A percentile compares a stretch with the other conserved stretches of the same genome.
These are phyloP conservation scores for Stegana nigrithorax DNA, from an alignment of 2,888 invertebrate genomes.

Conservation along the genomic window DNA sequence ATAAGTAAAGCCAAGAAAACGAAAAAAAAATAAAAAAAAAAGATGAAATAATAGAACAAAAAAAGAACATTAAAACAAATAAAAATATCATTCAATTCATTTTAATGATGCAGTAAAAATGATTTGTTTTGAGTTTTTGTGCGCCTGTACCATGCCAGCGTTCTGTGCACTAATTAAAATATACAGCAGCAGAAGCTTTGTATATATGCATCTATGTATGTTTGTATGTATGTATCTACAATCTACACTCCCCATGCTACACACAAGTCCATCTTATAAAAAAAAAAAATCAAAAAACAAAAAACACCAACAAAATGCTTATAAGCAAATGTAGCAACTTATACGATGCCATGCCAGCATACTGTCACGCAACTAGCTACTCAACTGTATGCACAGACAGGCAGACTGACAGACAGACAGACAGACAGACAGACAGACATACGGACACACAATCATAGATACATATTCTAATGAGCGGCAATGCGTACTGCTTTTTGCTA, in stretches of 20 bases:
- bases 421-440: background rate
- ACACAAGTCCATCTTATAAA: no score
- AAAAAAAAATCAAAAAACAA: no score
- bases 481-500: slow-evolving; percentile 30
- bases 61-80: background rate
- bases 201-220: no score
- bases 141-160: background rate
- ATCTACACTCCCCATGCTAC: no score
- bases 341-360: no score
- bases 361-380: background rate
- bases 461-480: slow-evolving; percentile 40
- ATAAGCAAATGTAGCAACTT: no score
- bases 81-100: slow-evolving; percentile 3
- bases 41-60: background rate
- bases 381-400: background rate
- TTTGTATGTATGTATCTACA: no score
- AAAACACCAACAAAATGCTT: no score
- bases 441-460: slow-evolving; percentile 39
- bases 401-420: background rate
- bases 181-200: no score
- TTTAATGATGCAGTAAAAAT: background rate
- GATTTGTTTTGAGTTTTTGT: background rate
- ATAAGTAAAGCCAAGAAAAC: background rate
- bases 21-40: background rate
- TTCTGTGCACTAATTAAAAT: slow-evolving; percentile 45